Conservation (phyloP, 2,797 vertebrate species). For the Crenuchus spilurus region DNA sequence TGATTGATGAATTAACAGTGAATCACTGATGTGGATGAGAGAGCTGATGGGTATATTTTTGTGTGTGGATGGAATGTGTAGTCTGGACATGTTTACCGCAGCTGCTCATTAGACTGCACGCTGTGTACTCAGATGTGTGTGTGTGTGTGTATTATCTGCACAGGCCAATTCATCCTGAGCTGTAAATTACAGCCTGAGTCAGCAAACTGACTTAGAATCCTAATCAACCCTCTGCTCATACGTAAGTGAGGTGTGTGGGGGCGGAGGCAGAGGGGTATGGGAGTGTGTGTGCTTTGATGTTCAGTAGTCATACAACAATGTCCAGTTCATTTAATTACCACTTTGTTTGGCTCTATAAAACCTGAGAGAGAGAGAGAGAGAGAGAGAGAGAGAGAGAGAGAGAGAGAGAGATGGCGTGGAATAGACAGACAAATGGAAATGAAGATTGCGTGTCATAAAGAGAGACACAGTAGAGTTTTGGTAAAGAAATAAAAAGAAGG, state of each 20-base stretch:
- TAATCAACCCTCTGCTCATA: constrained; percentile 43
- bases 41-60: not conserved
- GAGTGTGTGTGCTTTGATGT: not conserved
- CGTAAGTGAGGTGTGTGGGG: not conserved
- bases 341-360: too few relatives aligned
- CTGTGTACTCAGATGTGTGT: not conserved
- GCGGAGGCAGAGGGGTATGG: not conserved
- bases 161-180: constrained; percentile 11
- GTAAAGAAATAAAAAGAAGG: not conserved
- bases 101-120: not conserved
- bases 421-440: not conserved
- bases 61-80: not conserved
- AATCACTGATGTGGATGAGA: not conserved
- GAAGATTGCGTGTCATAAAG: not conserved
- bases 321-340: not conserved
- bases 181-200: constrained; percentile 36
- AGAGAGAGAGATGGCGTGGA: not conserved
- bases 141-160: not conserved
- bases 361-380: too few relatives aligned
- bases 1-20: not conserved
- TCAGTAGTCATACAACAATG: not conserved
- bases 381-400: too few relatives aligned
- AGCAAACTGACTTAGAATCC: constrained; percentile 56
- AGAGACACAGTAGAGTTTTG: not conserved
- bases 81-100: not conserved